These are phyloP conservation scores for Dione juno DNA, from an alignment of 2,888 invertebrate species.

Conservation along the genomic window DNA sequence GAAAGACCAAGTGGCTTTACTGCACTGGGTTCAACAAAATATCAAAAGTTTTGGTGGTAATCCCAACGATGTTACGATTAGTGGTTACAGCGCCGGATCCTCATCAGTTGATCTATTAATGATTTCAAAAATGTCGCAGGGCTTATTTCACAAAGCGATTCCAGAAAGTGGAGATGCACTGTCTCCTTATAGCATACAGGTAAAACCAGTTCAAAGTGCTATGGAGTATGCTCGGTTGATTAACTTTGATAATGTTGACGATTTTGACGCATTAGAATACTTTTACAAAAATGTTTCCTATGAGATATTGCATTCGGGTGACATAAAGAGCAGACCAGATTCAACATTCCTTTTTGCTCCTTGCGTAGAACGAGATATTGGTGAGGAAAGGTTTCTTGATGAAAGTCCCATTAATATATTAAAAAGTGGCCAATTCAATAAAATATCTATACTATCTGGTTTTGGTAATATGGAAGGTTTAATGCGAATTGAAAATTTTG, in stretches of 20 bases:
- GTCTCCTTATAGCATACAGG: slow-evolving; percentile 54
- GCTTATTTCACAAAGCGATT: slow-evolving; percentile 62
- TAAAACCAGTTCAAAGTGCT: slow-evolving; percentile 59
- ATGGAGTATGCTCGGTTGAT: slow-evolving; percentile 55
- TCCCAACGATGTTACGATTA: slow-evolving; percentile 57
- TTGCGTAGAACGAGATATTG: slow-evolving; percentile 55
- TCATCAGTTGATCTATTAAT: slow-evolving; percentile 59
- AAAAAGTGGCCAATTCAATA: slow-evolving; percentile 54
- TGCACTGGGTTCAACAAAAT: slow-evolving; percentile 56
- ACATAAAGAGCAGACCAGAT: slow-evolving; percentile 44
- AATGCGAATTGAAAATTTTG: slow-evolving; percentile 47
- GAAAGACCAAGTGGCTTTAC: slow-evolving; percentile 56
- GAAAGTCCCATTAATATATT: slow-evolving; percentile 57
- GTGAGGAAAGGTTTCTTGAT: slow-evolving; percentile 53
- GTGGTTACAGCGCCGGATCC: slow-evolving; percentile 63
- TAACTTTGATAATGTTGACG: slow-evolving; percentile 53
- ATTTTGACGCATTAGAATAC: slow-evolving; percentile 56
- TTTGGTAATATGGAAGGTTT: slow-evolving; percentile 59
- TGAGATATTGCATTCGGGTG: slow-evolving; percentile 49
- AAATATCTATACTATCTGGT: slow-evolving; percentile 59
- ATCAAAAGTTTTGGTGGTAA: slow-evolving; percentile 57
- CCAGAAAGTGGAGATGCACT: slow-evolving; percentile 58
- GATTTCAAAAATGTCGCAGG: slow-evolving; percentile 57
- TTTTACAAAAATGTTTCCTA: slow-evolving; percentile 59
- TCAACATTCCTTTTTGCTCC: slow-evolving; percentile 49